Evolutionary conservation across 1,140 invertebrate genomes (phyloP).

Genomic region (Hirudo medicinalis): DNA sequence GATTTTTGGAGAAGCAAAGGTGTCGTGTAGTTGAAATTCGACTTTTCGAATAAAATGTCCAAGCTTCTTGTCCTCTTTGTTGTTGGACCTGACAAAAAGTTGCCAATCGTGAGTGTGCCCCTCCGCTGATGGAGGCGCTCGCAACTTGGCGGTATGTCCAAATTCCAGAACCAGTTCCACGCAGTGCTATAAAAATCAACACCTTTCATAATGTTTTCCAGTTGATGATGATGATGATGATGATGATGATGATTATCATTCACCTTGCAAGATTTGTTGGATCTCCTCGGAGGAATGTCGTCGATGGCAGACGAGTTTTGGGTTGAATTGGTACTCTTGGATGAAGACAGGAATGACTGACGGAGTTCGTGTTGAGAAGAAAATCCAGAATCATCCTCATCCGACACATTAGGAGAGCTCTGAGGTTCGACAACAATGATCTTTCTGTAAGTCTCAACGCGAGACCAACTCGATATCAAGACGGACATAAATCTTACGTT

Average conservation of each 20-base stretch:
- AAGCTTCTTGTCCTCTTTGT: background rate
- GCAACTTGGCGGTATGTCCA: constrained; percentile 69
- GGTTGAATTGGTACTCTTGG: too few species aligned
- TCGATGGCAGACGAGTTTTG: too few species aligned
- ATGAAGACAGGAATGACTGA: too few species aligned
- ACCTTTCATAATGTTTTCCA: background rate
- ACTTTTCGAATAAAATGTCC: constrained; percentile 7
- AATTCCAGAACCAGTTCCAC: constrained; percentile 77
- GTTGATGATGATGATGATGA: background rate
- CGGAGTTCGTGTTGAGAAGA: too few species aligned
- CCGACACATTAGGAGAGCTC: too few species aligned
- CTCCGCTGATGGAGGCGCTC: constrained; percentile 62
- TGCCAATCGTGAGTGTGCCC: constrained; percentile 95
- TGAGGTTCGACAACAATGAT: too few species aligned
- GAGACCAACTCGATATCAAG: too few species aligned
- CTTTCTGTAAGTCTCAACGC: too few species aligned
- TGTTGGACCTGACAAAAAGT: constrained; percentile 61
- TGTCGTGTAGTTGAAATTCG: constrained; percentile 13
- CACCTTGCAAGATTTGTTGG: too few species aligned
- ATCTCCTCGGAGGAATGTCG: too few species aligned
- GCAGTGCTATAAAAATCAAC: constrained; percentile 27
- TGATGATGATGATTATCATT: background rate
- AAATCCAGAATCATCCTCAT: too few species aligned
- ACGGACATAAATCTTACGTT: too few species aligned
- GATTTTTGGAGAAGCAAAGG: constrained; percentile 1